Evolutionary conservation across 1,140 invertebrate species (phyloP), one percentile per base, ranked within the genome.

Genomic region (Drosophila eugracilis): DNA sequence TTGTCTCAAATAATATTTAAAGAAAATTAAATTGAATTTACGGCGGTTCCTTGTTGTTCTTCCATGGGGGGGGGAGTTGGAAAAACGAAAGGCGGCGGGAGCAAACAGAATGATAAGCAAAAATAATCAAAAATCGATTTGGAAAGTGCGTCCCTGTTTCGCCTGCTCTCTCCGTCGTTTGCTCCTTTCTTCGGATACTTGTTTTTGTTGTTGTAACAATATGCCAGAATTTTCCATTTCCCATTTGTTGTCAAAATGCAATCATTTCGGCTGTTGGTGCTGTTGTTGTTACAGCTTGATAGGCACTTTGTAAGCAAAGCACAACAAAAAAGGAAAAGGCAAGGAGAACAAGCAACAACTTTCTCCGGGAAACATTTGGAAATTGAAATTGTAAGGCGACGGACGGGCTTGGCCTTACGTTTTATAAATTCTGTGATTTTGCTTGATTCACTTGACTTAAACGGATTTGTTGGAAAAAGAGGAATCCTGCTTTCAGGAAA

Each of bases 11-110:
- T 86, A 81, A 88, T 88, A 83, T 88, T 88, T 88, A 88, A 67
- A 83, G 83, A 88, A 88, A 88, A 88, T 88, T 88, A 88, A 88
- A 88, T 88, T 88, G 84, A 88, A 88, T 88, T 88, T 88, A 78
- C 83, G 49, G 28, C 66, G 58, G 62, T 73, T 76, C 57, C 34
- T 54, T 73, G 67, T 71, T 37, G 42, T 48, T 67, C 22, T 49
- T 41, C 14, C 37, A 9, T 1, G 9, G 39, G 21, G 14, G 17
- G 5, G 15, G 5, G 2, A 4, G 14, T 14, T 7, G 10, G 26
- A 22, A 36, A 42, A 34, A 9, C 5, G 37, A 17, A 6, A 15
- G 6, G 17, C 41, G 57, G 30, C 41, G 14, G 52, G 24, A 49
- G 69, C 47, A 59, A 75, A 54, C 58, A 59, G 66, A 85, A 77